These are phyloP conservation scores for Agapostemon virescens DNA, from an alignment of 2,888 invertebrate genomes.

Conservation along the genomic window DNA sequence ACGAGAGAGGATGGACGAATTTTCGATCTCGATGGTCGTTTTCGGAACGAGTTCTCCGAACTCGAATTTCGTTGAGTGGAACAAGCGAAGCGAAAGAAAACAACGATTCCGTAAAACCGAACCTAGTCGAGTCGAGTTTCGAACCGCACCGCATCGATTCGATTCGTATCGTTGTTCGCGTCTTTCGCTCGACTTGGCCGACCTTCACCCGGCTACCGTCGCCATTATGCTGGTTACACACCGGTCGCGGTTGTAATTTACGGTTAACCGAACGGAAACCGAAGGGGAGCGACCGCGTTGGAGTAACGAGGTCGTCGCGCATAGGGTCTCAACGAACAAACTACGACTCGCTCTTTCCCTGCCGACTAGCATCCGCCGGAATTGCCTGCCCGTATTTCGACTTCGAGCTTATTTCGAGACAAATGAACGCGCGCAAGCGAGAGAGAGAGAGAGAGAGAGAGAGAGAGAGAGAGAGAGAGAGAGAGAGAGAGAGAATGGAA, in stretches of 20 bases:
- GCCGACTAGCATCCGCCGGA: conserved; percentile 2
- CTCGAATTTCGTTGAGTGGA: conserved; percentile 19
- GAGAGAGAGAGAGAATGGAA: too few species aligned
- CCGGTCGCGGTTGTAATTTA: conserved; percentile 77
- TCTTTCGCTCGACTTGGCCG: conserved; percentile 71
- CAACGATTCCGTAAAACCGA: not conserved
- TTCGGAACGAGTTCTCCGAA: conserved; percentile 11
- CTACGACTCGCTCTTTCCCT: conserved; percentile 50
- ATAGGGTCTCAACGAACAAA: conserved; percentile 67
- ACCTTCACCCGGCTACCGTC: conserved; percentile 78
- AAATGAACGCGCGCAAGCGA: not conserved
- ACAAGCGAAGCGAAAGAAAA: conserved; percentile 10
- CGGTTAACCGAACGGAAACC: conserved; percentile 79
- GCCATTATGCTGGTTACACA: conserved; percentile 78
- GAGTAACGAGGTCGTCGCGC: conserved; percentile 70
- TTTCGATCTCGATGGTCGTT: conserved; percentile 20
- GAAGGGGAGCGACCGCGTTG: conserved; percentile 72
- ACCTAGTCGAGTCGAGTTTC: not conserved
- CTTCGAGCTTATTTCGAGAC: too few species aligned
- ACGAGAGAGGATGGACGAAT: too few species aligned
- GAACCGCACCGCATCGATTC: not conserved
- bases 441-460: too few species aligned
- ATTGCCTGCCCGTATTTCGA: conserved; percentile 22
- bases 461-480: too few species aligned
- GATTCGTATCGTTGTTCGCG: conserved; percentile 41